These are phyloP conservation scores for Piaya cayana DNA, from an alignment of 2,113 vertebrate species.

Conservation along the genomic window DNA sequence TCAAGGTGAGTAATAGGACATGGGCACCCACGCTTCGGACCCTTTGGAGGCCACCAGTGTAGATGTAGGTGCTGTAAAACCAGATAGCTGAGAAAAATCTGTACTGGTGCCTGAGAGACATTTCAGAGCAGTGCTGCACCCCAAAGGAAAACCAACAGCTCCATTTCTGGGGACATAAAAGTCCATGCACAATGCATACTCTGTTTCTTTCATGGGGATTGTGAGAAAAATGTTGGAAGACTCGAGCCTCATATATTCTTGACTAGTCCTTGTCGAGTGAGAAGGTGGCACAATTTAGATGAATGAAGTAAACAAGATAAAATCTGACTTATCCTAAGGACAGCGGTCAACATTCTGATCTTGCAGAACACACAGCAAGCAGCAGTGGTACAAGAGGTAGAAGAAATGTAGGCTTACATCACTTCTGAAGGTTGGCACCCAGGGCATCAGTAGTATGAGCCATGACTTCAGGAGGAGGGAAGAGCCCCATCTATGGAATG, in stretches of 20 bases:
- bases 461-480: not conserved
- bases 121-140: not conserved
- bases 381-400: not conserved
- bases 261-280: not conserved
- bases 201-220: not conserved
- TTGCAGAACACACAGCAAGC: not conserved
- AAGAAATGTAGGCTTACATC: not conserved
- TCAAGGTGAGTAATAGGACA: not conserved
- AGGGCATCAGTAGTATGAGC: not conserved
- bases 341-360: not conserved
- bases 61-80: not conserved
- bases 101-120: not conserved
- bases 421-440: not conserved
- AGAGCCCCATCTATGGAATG: constrained; percentile 28
- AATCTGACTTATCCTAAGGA: not conserved
- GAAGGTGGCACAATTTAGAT: not conserved
- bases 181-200: not conserved
- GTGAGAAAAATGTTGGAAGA: not conserved
- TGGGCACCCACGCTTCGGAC: not conserved
- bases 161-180: not conserved
- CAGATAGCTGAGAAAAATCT: not conserved
- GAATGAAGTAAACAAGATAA: not conserved
- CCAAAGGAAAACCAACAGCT: not conserved
- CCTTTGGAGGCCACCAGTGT: not conserved
- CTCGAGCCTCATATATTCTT: not conserved